Percentiles rank a stretch among this genome's conserved stretches.
Conservation (phyloP, 1,140 invertebrate genomes). For the Orussus abietinus region DNA sequence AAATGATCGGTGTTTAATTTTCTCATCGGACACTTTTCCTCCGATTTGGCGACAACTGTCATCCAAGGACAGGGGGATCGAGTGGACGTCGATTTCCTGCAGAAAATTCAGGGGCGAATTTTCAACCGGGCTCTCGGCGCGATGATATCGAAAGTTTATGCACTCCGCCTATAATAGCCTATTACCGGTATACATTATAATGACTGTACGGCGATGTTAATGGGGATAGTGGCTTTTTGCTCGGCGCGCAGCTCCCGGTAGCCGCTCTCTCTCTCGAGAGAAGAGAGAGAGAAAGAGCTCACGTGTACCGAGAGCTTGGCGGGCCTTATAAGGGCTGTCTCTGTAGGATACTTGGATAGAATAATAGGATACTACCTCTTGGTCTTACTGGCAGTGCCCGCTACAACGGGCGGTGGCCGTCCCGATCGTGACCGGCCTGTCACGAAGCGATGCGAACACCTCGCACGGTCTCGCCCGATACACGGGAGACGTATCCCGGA, state of each 20-base stretch:
- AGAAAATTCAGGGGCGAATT: too few species aligned
- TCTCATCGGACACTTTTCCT: too few species aligned
- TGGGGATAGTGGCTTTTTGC: conserved; percentile 18
- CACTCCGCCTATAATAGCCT: conserved; percentile 15
- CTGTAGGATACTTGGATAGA: conserved; percentile 35
- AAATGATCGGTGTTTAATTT: too few species aligned
- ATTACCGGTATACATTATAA: conserved; percentile 18
- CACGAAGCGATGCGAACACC: conserved; percentile 26
- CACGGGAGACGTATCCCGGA: too few species aligned
- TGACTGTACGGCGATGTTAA: conserved; percentile 18
- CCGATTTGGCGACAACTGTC: too few species aligned
- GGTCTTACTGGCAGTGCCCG: conserved; percentile 26
- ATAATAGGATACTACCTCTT: conserved; percentile 43
- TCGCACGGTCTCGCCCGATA: too few species aligned
- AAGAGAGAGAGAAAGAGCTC: not conserved
- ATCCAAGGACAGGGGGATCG: too few species aligned
- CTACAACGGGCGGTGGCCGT: conserved; percentile 37
- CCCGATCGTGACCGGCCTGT: conserved; percentile 40
- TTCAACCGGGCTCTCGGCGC: too few species aligned
- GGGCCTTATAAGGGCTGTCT: conserved; percentile 44
- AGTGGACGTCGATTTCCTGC: too few species aligned
- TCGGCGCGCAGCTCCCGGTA: not conserved
- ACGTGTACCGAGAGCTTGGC: conserved; percentile 7
- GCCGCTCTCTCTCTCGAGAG: not conserved
- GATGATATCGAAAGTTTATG: conserved; percentile 21